phyloP scores from a whole-genome alignment of 2,797 vertebrate species.

The Acanthopagrus latus region DNA sequence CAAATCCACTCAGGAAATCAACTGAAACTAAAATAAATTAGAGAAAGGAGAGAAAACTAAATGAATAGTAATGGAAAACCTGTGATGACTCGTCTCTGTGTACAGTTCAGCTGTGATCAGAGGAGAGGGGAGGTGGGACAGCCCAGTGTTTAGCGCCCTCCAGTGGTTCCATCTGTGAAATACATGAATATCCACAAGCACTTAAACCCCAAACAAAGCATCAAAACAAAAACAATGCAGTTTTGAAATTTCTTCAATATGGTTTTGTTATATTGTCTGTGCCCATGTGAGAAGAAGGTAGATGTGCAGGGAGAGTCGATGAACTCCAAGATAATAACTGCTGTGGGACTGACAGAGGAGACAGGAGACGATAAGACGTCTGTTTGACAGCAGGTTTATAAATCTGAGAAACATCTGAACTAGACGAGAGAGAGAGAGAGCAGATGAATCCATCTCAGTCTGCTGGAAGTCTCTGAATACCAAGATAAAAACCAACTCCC shows the following conservation, averaged over 20 bases:
- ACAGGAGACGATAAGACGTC: background rate
- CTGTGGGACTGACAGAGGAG: background rate
- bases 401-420: background rate
- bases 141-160: conserved; percentile 9
- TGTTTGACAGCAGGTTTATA: background rate
- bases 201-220: background rate
- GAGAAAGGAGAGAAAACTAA: too few species aligned
- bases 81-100: background rate
- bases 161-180: background rate
- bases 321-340: background rate
- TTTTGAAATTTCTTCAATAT: background rate
- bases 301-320: background rate
- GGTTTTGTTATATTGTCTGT: too few species aligned
- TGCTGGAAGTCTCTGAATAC: background rate
- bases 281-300: background rate
- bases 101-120: background rate
- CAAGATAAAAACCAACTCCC: background rate
- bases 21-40: too few species aligned
- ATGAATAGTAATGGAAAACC: too few species aligned
- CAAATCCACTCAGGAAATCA: too few species aligned
- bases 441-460: too few species aligned
- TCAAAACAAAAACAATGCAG: background rate
- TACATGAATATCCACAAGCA: background rate
- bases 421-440: background rate
- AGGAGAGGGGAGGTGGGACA: background rate